Evolutionary conservation across 2,113 vertebrate species (phyloP), one percentile per base, ranked within the genome.

Genomic region (Dicrurus megarhynchus): DNA sequence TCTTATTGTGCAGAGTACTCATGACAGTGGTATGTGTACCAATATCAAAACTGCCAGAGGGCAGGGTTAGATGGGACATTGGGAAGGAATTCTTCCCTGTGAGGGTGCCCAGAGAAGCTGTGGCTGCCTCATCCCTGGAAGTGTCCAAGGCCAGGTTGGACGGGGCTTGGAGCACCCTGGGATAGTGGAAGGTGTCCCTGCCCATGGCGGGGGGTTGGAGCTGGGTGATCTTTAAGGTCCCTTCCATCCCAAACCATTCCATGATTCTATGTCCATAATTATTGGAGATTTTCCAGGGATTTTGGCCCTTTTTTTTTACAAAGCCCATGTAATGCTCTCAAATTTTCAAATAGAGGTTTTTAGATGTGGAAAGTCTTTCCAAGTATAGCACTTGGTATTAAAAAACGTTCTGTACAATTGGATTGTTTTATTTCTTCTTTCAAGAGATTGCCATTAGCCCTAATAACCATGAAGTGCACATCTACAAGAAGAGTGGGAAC

Each of bases 391-490:
- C 83, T 74, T 63, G n/a, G 10, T 77, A 27, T 79, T 67, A 28
- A 77, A 80, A 74, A 93, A 16, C 47, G 9, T 80, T 46, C 23
- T 44, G 30, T 86, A 15, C 64, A 81, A 53, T 5, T 63, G 42
- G 42, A 35, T 85, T 86, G n/a, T 86, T 89, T 76, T 44, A 17
- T 90, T 97, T 81, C 64, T 86, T 75, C 57, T 87, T 50, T 71
- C 17, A 93, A 99, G 99, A 99, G 98, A 99, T 99, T 85, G 99
- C 99, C 89, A 99, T 99, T 95, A 99, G 99, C 97, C 99, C 99
- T 33, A 99, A 99, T 92, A 99, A 99, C 93, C 99, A 99, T 27
- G 99, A 99, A 98, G 99, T 99, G 65, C 99, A 99, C 97, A 99
- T 99, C 98, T 99, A 99, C 97, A 99, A 99, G 98, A 99, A 99